Conservation (phyloP, 1,140 invertebrate species). For the Hyphantria cunea region DNA sequence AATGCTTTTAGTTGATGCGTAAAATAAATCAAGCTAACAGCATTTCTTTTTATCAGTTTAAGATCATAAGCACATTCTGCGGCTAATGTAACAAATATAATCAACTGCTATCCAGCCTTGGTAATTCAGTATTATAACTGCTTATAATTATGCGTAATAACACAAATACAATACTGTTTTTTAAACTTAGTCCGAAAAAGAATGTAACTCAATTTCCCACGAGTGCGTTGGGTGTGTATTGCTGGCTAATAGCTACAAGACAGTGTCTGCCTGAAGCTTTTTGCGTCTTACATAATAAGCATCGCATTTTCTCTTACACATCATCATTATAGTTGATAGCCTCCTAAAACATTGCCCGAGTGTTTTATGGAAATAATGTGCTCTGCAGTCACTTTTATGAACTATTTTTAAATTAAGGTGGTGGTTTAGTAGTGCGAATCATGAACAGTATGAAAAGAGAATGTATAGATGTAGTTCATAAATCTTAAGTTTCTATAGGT, state of each 20-base stretch:
- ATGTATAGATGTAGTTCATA: too few species aligned
- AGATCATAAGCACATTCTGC: too few species aligned
- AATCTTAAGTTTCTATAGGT: too few species aligned
- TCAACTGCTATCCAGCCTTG: conserved; percentile 37
- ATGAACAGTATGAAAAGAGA: too few species aligned
- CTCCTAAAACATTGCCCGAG: conserved; percentile 10
- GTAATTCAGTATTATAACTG: conserved; percentile 25
- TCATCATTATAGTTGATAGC: conserved; percentile 22
- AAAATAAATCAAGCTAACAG: too few species aligned
- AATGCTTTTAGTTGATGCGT: too few species aligned
- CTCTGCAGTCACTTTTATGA: too few species aligned
- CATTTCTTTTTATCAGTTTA: too few species aligned
- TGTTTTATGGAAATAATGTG: conserved; percentile 5
- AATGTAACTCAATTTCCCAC: conserved; percentile 51
- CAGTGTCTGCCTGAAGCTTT: conserved; percentile 32
- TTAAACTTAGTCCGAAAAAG: conserved; percentile 33
- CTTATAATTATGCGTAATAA: conserved; percentile 17
- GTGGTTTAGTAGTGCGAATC: too few species aligned
- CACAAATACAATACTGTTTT: conserved; percentile 8
- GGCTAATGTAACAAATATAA: conserved; percentile 7
- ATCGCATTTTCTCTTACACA: conserved; percentile 18
- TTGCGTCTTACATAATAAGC: conserved; percentile 32
- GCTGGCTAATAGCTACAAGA: conserved; percentile 57
- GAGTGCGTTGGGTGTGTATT: conserved; percentile 42
- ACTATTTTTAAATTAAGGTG: too few species aligned